Percentiles rank a stretch among this genome's conserved stretches.
Conservation (phyloP, 2,797 vertebrate species). For the Lateolabrax maculatus region DNA sequence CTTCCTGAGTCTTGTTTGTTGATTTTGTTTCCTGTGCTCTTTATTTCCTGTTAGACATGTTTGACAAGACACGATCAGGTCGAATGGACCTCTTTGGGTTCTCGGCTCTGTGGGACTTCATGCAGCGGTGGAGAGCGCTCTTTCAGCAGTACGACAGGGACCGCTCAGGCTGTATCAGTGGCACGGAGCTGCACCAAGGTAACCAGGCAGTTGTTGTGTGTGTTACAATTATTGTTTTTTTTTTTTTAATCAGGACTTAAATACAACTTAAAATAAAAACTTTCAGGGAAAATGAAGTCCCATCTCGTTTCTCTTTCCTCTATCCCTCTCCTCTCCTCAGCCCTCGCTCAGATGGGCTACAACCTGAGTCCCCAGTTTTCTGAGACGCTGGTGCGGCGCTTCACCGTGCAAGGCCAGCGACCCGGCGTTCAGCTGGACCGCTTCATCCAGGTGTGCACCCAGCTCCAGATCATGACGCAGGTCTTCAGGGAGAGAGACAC, state of each 20-base stretch:
- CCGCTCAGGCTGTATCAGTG: constrained; percentile 90
- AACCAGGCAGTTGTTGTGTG: not conserved
- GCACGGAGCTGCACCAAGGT: constrained; percentile 95
- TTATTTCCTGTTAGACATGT: constrained; percentile 89
- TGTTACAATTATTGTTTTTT: not conserved
- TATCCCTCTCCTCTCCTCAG: constrained; percentile 73
- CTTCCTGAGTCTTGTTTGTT: not conserved
- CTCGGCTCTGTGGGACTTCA: constrained; percentile 92
- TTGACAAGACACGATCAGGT: constrained; percentile 92
- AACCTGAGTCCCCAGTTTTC: constrained; percentile 95
- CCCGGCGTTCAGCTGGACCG: constrained; percentile 92
- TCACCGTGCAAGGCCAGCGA: constrained; percentile 42
- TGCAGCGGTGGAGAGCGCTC: constrained; percentile 93
- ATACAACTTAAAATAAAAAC: not conserved
- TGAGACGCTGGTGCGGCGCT: constrained; percentile 88
- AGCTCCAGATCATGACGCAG: constrained; percentile 94
- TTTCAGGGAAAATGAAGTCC: not conserved
- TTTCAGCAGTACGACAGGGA: constrained; percentile 96
- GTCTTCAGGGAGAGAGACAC: constrained; percentile 94
- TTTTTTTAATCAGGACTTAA: not conserved
- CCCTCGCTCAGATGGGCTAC: constrained; percentile 96
- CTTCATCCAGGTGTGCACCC: constrained; percentile 97
- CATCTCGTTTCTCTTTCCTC: not conserved
- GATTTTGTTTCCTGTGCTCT: constrained; percentile 1
- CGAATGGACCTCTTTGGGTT: constrained; percentile 93